These are phyloP conservation scores for Zaprionus gabonicus DNA, from an alignment of 1,140 invertebrate genomes.

Conservation along the genomic window DNA sequence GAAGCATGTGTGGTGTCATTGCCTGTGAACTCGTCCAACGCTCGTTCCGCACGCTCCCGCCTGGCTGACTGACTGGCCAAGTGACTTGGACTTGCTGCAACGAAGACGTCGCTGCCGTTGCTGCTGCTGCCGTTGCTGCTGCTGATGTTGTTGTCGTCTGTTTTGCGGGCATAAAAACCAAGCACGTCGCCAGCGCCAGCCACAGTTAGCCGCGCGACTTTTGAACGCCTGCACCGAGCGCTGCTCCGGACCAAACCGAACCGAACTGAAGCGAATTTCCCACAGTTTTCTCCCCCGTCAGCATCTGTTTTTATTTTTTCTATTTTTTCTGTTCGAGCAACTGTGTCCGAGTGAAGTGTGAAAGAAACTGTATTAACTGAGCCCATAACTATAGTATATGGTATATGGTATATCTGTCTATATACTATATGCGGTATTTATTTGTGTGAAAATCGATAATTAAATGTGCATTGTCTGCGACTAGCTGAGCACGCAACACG, in stretches of 20 bases:
- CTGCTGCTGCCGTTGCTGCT: constrained; percentile 7
- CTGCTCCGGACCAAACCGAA: background rate
- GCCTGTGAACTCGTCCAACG: constrained; percentile 63
- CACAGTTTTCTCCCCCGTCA: constrained; percentile 28
- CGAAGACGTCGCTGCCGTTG: constrained; percentile 47
- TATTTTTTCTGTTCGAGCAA: constrained; percentile 27
- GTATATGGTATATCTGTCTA: constrained; percentile 10
- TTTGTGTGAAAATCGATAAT: constrained; percentile 58
- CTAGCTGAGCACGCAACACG: background rate
- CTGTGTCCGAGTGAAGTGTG: constrained; percentile 6
- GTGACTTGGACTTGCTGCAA: constrained; percentile 67
- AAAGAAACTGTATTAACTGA: background rate
- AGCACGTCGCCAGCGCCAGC: constrained; percentile 63
- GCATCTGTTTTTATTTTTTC: constrained; percentile 31
- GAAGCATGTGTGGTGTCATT: constrained; percentile 57
- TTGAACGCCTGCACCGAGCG: constrained; percentile 67
- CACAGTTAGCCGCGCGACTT: constrained; percentile 78
- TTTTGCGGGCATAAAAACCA: constrained; percentile 69
- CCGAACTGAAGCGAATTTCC: constrained; percentile 25
- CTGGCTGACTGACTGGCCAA: constrained; percentile 60
- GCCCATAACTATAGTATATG: background rate
- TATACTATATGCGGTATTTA: constrained; percentile 14
- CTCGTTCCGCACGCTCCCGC: constrained; percentile 52
- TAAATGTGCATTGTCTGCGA: constrained; percentile 55
- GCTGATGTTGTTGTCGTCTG: constrained; percentile 15